These are phyloP conservation scores for Napeogenes inachia DNA, from an alignment of 2,888 invertebrate genomes.

Conservation along the genomic window DNA sequence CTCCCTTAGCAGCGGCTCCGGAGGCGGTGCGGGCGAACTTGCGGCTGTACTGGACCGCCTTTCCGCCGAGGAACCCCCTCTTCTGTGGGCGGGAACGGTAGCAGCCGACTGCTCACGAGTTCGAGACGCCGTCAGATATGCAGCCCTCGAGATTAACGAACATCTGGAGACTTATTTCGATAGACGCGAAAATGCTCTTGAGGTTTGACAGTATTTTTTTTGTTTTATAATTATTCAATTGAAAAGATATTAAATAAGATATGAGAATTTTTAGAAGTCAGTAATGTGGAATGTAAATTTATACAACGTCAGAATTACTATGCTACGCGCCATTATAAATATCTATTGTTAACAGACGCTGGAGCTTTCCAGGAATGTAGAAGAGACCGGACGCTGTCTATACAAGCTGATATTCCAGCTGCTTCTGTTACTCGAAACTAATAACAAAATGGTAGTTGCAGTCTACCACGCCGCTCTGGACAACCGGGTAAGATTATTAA, in stretches of 20 bases:
- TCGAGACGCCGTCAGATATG: constrained; percentile 90
- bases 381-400: constrained; percentile 91
- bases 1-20: constrained; percentile 30
- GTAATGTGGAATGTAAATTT: too few relatives aligned
- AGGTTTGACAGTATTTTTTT: constrained; percentile 70
- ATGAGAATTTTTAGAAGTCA: too few relatives aligned
- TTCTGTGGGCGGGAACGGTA: constrained; percentile 89
- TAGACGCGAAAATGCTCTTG: constrained; percentile 90
- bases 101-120: constrained; percentile 84
- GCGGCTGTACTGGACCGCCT: constrained; percentile 80
- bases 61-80: constrained; percentile 86
- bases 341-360: constrained; percentile 77
- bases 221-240: too few relatives aligned
- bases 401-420: constrained; percentile 95
- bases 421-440: constrained; percentile 90
- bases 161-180: constrained; percentile 97
- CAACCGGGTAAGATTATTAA: constrained; percentile 50
- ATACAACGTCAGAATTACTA: too few relatives aligned
- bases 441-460: constrained; percentile 88
- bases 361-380: constrained; percentile 89
- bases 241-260: too few relatives aligned
- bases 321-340: background rate
- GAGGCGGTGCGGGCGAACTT: constrained; percentile 47
- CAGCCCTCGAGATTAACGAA: constrained; percentile 94
- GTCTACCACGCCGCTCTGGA: constrained; percentile 70